Conservation (phyloP, 2,888 invertebrate species). For the Entomobrya multifasciata region DNA sequence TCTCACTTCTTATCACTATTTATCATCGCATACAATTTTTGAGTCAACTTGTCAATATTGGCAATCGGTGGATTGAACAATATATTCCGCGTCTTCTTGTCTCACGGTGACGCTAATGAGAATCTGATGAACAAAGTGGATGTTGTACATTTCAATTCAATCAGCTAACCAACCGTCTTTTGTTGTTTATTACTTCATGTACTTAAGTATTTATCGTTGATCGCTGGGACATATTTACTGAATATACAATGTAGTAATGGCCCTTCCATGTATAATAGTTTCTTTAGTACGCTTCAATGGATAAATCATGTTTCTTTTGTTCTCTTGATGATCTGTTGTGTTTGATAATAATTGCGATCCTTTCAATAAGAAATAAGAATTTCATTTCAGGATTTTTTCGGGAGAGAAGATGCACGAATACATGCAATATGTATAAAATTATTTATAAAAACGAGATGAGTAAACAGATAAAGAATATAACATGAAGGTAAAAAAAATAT, state of each 20-base stretch:
- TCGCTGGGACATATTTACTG: conserved; percentile 29
- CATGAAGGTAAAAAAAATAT: no score
- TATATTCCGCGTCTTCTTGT: no score
- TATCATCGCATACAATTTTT: no score
- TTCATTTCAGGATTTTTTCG: no score
- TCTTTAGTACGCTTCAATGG: not conserved
- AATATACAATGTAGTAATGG: not conserved
- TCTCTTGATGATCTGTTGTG: conserved; percentile 16
- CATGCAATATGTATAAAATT: conserved; percentile 39
- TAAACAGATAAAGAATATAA: conserved; percentile 24
- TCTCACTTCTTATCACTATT: not conserved
- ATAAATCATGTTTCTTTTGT: not conserved
- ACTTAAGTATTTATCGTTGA: not conserved
- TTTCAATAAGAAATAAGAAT: conserved; percentile 27
- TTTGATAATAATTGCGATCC: no score
- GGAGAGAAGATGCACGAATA: conserved; percentile 15
- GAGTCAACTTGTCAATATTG: no score
- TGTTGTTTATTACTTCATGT: not conserved
- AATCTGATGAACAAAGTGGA: conserved; percentile 46
- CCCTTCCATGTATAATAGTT: not conserved
- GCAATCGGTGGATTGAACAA: no score
- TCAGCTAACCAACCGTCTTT: not conserved
- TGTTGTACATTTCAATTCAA: conserved; percentile 53
- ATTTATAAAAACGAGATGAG: conserved; percentile 51
- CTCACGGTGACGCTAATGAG: conserved; percentile 54